These are phyloP conservation scores for Mystacides longicornis DNA, from an alignment of 2,888 invertebrate species.

Conservation along the genomic window DNA sequence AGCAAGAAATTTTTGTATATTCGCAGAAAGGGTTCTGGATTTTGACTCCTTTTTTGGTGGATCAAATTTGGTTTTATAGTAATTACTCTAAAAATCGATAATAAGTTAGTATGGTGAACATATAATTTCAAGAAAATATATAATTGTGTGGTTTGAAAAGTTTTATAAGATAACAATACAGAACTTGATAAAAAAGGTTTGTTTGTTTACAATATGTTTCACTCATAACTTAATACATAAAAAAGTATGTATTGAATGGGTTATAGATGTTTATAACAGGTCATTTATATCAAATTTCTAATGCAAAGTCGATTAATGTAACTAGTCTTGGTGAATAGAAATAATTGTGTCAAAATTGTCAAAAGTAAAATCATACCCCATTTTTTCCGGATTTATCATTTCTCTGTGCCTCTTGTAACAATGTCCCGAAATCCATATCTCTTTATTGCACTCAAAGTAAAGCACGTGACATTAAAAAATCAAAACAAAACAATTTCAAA, in stretches of 20 bases:
- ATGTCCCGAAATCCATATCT: constrained; percentile 22
- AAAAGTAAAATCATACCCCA: constrained; percentile 17
- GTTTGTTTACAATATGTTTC: too few species aligned
- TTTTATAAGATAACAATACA: too few species aligned
- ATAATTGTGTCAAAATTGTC: constrained; percentile 7
- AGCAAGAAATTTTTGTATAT: constrained; percentile 76
- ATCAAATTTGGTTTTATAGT: constrained; percentile 71
- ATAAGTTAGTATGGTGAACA: too few species aligned
- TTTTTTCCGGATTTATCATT: constrained; percentile 11
- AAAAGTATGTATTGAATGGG: too few species aligned
- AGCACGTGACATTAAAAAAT: neutral
- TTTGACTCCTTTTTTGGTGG: constrained; percentile 76
- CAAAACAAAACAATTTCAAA: neutral
- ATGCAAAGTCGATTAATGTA: neutral
- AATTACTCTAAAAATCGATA: constrained; percentile 38
- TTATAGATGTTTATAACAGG: too few species aligned
- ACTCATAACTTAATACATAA: too few species aligned
- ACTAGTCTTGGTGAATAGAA: neutral
- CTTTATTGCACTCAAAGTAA: neutral
- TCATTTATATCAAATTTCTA: too few species aligned
- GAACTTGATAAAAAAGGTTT: too few species aligned
- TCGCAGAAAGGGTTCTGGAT: constrained; percentile 61
- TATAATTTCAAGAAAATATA: too few species aligned
- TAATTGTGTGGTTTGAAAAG: too few species aligned
- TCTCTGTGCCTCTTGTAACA: constrained; percentile 20